phyloP scores from a whole-genome alignment of 2,888 invertebrate species.

The Trachelus tabidus region DNA sequence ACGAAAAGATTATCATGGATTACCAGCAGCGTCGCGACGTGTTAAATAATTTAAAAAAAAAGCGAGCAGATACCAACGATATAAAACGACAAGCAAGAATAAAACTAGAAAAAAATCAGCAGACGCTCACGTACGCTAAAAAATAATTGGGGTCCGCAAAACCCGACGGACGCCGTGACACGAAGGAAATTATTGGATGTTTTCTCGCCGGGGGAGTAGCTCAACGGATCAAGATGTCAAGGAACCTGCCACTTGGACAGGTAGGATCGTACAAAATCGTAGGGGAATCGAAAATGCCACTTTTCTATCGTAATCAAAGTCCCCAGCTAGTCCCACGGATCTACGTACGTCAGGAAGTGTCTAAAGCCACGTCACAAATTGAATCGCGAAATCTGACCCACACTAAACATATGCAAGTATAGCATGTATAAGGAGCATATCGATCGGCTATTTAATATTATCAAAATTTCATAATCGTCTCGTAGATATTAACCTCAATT shows the following conservation, averaged over 20 bases:
- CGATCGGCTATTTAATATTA: not conserved
- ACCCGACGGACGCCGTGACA: constrained; percentile 25
- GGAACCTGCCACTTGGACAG: constrained; percentile 16
- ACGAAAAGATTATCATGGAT: not conserved
- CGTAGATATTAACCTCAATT: not conserved
- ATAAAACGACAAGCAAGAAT: not conserved
- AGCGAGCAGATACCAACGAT: not conserved
- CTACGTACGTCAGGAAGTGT: not conserved
- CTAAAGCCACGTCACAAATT: not conserved
- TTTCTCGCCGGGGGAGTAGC: constrained; percentile 36
- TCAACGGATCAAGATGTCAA: constrained; percentile 47
- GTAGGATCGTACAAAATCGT: not conserved
- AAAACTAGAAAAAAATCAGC: not conserved
- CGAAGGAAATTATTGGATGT: constrained; percentile 48
- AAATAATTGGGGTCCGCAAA: not conserved
- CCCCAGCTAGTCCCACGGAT: not conserved
- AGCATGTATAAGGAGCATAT: not conserved
- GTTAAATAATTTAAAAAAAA: not conserved
- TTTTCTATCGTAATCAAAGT: not conserved
- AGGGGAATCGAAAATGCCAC: not conserved
- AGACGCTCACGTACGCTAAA: not conserved
- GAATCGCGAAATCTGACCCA: not conserved
- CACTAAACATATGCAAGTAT: not conserved
- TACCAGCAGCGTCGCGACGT: not conserved
- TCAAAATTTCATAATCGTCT: not conserved